Percentiles rank a stretch among this genome's conserved stretches.
Conservation (phyloP, 2,888 invertebrate genomes). For the Drosophila borborema region DNA sequence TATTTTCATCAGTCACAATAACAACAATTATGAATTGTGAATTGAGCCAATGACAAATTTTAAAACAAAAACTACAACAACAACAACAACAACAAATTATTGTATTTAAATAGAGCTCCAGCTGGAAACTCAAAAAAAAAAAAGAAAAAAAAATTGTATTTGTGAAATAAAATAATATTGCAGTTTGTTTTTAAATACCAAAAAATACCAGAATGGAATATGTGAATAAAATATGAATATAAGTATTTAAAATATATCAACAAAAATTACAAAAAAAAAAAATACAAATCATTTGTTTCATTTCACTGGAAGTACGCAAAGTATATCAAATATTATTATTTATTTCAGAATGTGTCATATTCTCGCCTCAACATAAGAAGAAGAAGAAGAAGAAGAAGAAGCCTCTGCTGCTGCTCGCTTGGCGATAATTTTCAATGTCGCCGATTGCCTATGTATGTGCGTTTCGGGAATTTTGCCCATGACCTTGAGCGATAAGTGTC, state of each 20-base stretch:
- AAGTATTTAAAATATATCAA: slow-evolving; percentile 78
- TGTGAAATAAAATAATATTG: slow-evolving; percentile 79
- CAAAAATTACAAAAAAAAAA: slow-evolving; percentile 64
- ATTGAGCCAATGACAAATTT: slow-evolving; percentile 54
- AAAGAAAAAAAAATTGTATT: slow-evolving; percentile 48
- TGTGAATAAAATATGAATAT: slow-evolving; percentile 77
- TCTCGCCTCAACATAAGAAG: not conserved
- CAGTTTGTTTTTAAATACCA: slow-evolving; percentile 72
- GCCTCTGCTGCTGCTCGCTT: slow-evolving; percentile 1
- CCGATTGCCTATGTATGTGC: slow-evolving; percentile 56
- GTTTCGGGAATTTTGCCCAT: slow-evolving; percentile 78
- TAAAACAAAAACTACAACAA: slow-evolving; percentile 26
- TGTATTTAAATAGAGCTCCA: slow-evolving; percentile 34
- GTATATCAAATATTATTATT: not conserved
- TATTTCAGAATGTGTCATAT: slow-evolving; percentile 38
- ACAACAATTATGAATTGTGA: slow-evolving; percentile 31
- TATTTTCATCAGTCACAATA: slow-evolving; percentile 59
- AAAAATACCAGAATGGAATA: slow-evolving; percentile 59
- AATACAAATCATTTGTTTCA: slow-evolving; percentile 26
- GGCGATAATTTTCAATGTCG: slow-evolving; percentile 77
- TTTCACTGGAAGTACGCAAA: slow-evolving; percentile 19
- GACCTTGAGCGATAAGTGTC: slow-evolving; percentile 83
- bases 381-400: not conserved
- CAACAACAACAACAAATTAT: slow-evolving; percentile 8
- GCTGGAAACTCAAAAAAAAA: slow-evolving; percentile 55